These are phyloP conservation scores for Erebia aethiops DNA, from an alignment of 2,888 invertebrate genomes.

Conservation along the genomic window DNA sequence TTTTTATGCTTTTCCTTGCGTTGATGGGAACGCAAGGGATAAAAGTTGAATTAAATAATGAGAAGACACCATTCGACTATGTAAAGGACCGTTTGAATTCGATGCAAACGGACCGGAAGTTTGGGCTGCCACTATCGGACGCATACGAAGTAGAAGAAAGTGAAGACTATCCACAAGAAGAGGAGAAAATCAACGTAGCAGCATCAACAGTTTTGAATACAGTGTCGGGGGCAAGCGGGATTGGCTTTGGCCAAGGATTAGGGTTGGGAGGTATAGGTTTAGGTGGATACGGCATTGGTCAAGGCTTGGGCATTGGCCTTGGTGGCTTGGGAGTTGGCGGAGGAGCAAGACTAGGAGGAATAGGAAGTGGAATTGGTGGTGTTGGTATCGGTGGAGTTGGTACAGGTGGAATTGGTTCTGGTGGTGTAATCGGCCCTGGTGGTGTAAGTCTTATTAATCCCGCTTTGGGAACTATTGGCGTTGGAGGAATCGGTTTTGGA, in stretches of 20 bases:
- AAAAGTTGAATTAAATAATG: constrained; percentile 62
- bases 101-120: constrained; percentile 58
- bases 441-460: constrained; percentile 61
- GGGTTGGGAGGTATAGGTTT: constrained; percentile 50
- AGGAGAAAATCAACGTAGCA: constrained; percentile 60
- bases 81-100: constrained; percentile 70
- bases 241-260: constrained; percentile 49
- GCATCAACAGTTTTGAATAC: constrained; percentile 70
- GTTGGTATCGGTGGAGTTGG: constrained; percentile 49
- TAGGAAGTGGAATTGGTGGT: constrained; percentile 34
- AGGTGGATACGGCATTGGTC: constrained; percentile 50
- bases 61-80: constrained; percentile 76
- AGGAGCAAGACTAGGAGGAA: constrained; percentile 46
- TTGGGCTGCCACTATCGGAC: constrained; percentile 70
- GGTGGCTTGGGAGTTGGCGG: constrained; percentile 49
- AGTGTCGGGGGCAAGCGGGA: constrained; percentile 58
- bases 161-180: constrained; percentile 79
- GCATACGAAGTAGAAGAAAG: constrained; percentile 84
- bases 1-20: constrained; percentile 57
- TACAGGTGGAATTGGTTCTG: constrained; percentile 48
- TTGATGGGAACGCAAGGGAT: constrained; percentile 55
- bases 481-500: constrained; percentile 57
- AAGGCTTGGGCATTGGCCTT: constrained; percentile 56
- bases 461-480: constrained; percentile 56
- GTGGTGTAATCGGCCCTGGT: constrained; percentile 51